Evolutionary conservation across 2,113 vertebrate species (phyloP), one percentile per base, ranked within the genome.

Genomic region (Heloderma charlesbogerti): DNA sequence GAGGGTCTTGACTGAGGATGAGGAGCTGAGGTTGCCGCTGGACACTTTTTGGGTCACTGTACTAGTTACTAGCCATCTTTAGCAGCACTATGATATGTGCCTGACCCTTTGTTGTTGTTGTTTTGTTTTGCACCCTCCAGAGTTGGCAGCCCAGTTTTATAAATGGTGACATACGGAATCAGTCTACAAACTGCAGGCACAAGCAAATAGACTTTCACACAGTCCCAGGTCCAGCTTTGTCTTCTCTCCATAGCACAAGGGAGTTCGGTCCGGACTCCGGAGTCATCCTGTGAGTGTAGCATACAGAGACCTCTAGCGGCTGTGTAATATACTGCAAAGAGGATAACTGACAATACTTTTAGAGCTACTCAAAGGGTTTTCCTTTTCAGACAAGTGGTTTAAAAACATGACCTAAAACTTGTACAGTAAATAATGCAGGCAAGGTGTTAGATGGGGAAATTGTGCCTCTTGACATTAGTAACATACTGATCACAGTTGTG

Each of bases 251-350:
- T 60, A 10, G n/a, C 66, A 66, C 74, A 79, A 60, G 60, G 86
- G 43, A 89, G 67, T n/a, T n/a, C n/a, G n/a, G n/a, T n/a, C n/a
- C n/a, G n/a, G 63, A 34, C 9, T 25, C 25, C 37, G 43, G 48
- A 71, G 40, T 12, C 81, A 78, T 31, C 3, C 48, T 78, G 40
- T 60, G 81, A 84, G 25, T 27, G 22, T 37, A 87, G 66, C 31
- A 15, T 54, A 45, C 63, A 80, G 91, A 80, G 91, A 74, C 91
- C 75, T 89, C 91, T 92, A 89, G 87, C 34, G 91, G 82, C 15
- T 51, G 2, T 80, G 66, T 74, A 10, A 34, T 37, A 37, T 72
- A 86, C 37, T 34, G 31, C 34, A 86, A 37, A n/a, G 20, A 77
- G 54, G 54, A 63, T 45, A 72, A 66, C 31, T 6, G 22, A 63